These are phyloP conservation scores for Drosophila asahinai DNA, from an alignment of 1,140 invertebrate genomes.

Conservation along the genomic window DNA sequence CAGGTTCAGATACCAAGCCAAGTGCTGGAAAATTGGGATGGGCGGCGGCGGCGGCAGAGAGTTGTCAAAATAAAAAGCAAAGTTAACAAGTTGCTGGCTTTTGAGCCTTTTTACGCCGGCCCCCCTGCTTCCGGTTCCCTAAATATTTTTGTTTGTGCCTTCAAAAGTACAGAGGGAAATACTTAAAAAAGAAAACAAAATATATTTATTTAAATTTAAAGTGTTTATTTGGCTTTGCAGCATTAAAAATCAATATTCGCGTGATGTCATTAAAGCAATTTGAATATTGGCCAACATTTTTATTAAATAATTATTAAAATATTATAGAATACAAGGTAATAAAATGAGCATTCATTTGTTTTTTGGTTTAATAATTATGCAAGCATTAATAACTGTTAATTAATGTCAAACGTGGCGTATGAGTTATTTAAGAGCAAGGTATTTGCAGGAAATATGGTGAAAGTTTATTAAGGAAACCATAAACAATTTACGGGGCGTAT, in stretches of 20 bases:
- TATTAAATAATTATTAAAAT: conserved; percentile 5
- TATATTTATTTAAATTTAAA: neutral
- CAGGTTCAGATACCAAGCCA: conserved; percentile 23
- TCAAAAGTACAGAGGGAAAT: conserved; percentile 27
- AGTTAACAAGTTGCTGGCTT: conserved; percentile 76
- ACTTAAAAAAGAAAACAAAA: neutral
- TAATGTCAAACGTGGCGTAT: neutral
- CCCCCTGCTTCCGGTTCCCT: conserved; percentile 5
- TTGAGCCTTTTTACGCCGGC: conserved; percentile 26
- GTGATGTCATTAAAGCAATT: conserved; percentile 3
- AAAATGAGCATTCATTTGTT: conserved; percentile 3
- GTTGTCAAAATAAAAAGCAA: conserved; percentile 75
- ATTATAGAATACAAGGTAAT: neutral
- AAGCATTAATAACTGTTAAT: conserved; percentile 4
- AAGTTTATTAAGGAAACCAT: too few relatives aligned
- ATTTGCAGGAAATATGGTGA: too few relatives aligned
- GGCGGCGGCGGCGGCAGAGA: conserved; percentile 1
- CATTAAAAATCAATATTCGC: neutral
- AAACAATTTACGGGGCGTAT: neutral
- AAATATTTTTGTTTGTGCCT: neutral
- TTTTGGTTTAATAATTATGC: neutral
- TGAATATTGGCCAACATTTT: neutral
- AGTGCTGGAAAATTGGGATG: conserved; percentile 10
- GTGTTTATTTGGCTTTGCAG: neutral
- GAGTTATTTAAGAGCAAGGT: neutral